phyloP scores from a whole-genome alignment of 2,797 vertebrate species.

The Hoplostethus mediterraneus region DNA sequence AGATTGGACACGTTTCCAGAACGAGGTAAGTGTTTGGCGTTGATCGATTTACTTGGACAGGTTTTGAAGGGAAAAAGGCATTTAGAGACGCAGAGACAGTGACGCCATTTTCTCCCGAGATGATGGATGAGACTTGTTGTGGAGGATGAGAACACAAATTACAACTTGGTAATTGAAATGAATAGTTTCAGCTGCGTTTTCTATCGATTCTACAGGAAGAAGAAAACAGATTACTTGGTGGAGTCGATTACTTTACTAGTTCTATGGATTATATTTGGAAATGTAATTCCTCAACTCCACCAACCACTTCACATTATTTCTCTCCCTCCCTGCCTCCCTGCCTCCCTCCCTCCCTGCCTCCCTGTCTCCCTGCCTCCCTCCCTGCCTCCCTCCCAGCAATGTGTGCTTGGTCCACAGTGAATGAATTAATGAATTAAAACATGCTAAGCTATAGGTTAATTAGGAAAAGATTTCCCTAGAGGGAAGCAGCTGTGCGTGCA shows the following conservation, averaged over 20 bases:
- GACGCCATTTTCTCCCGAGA: neutral
- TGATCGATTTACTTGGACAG: conserved; percentile 3
- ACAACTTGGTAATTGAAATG: conserved; percentile 6
- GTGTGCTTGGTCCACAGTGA: conserved; percentile 62
- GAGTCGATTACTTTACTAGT: too few relatives aligned
- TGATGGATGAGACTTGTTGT: conserved; percentile 7
- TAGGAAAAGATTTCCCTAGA: conserved; percentile 74
- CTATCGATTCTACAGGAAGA: neutral
- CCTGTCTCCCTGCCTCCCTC: conserved; percentile 15
- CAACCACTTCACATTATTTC: neutral
- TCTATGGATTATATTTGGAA: conserved; percentile 69
- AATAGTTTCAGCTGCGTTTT: neutral
- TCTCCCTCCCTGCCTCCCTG: conserved; percentile 7
- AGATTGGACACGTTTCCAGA: conserved; percentile 35
- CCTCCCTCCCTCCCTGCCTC: conserved; percentile 9
- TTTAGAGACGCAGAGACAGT: neutral
- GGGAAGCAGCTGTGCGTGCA: conserved; percentile 58
- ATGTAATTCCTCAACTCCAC: conserved; percentile 56
- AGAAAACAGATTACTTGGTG: too few relatives aligned
- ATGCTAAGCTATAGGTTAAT: conserved; percentile 76
- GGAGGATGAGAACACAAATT: neutral
- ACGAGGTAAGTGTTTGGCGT: neutral
- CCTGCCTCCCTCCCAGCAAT: conserved; percentile 21
- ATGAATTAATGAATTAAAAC: conserved; percentile 74
- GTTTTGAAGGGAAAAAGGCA: neutral